Conservation (phyloP, 2,797 vertebrate species). For the Sphenodon punctatus region DNA sequence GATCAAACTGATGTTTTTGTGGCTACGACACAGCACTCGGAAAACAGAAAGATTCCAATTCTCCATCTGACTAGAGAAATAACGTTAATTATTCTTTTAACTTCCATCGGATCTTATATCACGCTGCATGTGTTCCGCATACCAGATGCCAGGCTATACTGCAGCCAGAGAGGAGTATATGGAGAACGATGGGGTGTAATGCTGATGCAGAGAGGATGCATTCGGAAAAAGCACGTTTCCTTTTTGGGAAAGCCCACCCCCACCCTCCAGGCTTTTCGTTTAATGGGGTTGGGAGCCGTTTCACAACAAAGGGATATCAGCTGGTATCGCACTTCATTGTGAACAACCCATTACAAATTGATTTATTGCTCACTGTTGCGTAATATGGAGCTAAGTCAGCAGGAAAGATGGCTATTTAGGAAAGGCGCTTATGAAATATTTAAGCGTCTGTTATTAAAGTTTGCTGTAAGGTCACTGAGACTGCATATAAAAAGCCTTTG, state of each 20-base stretch:
- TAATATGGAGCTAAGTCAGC: constrained; percentile 34
- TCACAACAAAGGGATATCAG: constrained; percentile 15
- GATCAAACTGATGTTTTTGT: constrained; percentile 55
- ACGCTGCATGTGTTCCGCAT: constrained; percentile 50
- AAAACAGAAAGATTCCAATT: constrained; percentile 60
- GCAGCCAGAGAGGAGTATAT: too few species aligned
- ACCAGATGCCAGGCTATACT: constrained; percentile 43
- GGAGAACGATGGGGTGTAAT: too few species aligned
- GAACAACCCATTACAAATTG: neutral
- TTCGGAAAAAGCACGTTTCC: constrained; percentile 10
- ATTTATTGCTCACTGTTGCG: constrained; percentile 33
- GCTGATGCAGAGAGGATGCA: neutral
- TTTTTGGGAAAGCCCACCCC: neutral
- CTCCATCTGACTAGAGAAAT: constrained; percentile 53
- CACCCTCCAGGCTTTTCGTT: neutral
- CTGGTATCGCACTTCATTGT: neutral
- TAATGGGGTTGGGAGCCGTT: constrained; percentile 40
- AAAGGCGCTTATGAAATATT: constrained; percentile 59
- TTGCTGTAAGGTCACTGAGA: constrained; percentile 28
- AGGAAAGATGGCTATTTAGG: constrained; percentile 34
- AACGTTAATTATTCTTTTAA: constrained; percentile 70
- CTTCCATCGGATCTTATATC: constrained; percentile 58
- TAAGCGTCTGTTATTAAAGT: constrained; percentile 47
- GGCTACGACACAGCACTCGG: constrained; percentile 51
- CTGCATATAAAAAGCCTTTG: constrained; percentile 25